phyloP scores from a whole-genome alignment of 2,797 vertebrate species.

The Falco columbarius region DNA sequence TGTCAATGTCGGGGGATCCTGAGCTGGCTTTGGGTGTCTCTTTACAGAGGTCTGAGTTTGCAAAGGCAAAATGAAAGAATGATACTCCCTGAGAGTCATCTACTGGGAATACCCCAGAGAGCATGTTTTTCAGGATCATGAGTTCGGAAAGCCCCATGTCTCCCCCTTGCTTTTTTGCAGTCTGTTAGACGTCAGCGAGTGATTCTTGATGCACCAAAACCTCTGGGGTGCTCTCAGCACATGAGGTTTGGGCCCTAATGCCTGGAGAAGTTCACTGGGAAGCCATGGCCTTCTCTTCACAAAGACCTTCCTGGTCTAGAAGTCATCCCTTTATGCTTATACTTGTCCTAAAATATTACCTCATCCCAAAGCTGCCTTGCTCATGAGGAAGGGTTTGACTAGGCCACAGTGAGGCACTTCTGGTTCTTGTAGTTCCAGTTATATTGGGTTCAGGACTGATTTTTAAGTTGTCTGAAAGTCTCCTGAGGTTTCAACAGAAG shows the following conservation, averaged over 20 bases:
- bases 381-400: background rate
- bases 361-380: background rate
- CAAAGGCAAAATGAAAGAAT: background rate
- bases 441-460: background rate
- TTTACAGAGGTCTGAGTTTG: background rate
- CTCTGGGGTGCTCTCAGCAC: background rate
- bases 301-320: background rate
- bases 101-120: background rate
- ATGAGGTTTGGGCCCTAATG: background rate
- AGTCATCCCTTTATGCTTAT: background rate
- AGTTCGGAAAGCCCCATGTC: background rate
- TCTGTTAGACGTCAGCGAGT: background rate
- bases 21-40: background rate
- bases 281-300: background rate
- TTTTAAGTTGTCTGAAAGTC: background rate
- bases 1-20: background rate
- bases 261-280: background rate
- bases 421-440: background rate
- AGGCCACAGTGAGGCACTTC: background rate
- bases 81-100: background rate
- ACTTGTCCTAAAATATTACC: background rate
- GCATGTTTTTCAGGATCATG: background rate
- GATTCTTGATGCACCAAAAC: background rate
- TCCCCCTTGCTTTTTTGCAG: background rate
- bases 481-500: background rate